Evolutionary conservation across 2,797 vertebrate genomes (phyloP), one percentile per base, ranked within the genome.

Genomic region (Lacerta viridis): DNA sequence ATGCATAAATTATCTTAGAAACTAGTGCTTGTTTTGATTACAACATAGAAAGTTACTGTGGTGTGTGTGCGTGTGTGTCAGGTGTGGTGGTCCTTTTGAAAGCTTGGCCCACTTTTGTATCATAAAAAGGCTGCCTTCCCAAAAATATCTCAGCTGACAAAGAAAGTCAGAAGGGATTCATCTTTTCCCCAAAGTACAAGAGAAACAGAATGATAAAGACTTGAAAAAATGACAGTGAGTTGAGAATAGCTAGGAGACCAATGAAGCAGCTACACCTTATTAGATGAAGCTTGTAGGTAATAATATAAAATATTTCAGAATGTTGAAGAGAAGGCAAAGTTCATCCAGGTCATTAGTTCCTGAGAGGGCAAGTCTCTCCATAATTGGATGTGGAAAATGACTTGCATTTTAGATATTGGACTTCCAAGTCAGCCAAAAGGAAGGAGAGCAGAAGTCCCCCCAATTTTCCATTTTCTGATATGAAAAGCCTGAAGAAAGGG

Each of bases 211-310:
- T 66, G 23, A 83, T 71, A 87, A 17, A 83, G 23, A 13, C 59
- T 36, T 39, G 59, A 83, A 88, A 64, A 82, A 36, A 83, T 55
- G 59, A 68, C 29, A 80, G 68, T 36, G 66, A 55, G 68, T n/a
- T 88, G 85, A 39, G 80, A 88, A 83, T 83, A 83, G 76, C 72
- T 36, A 66, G 71, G 23, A 74, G 39, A 61, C 13, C 82, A 68
- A 88, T 66, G 41, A 83, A 41, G 72, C 17, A 77, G 69, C n/a
- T 76, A 64, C 33, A 83, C 61, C 39, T 77, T 61, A 77, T 88
- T 88, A 88, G 79, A 18, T 33, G 79, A 75, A 82, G 46, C 50
- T 82, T 68, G n/a, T 68, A 41, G 59, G 3, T 80, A 46, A 77
- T 83, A 55, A 75, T 83, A 18, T 55, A 46, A 88, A 25, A 36